Conservation (phyloP, 1,140 invertebrate genomes). For the Drosophila paulistorum region DNA sequence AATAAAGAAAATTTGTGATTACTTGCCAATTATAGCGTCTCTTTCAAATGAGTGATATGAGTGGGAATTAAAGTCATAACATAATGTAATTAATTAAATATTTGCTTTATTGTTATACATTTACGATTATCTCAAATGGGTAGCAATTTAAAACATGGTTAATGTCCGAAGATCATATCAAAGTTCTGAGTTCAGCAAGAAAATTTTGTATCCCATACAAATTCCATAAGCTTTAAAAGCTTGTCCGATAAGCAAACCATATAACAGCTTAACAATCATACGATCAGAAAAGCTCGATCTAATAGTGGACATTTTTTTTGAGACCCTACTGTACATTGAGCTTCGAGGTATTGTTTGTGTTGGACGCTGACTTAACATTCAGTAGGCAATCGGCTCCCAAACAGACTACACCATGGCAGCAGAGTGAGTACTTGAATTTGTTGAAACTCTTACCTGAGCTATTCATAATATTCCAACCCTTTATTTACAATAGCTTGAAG, state of each 20-base stretch:
- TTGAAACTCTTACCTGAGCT: background rate
- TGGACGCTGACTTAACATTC: conserved; percentile 3
- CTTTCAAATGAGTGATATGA: background rate
- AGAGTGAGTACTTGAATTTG: conserved; percentile 21
- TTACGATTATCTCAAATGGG: background rate
- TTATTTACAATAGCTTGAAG: conserved; percentile 23
- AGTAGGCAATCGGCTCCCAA: conserved; percentile 36
- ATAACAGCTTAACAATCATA: background rate
- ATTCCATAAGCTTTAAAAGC: background rate
- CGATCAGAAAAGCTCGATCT: conserved; percentile 21
- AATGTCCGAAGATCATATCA: background rate
- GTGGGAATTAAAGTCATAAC: too few species aligned
- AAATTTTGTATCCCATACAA: too few species aligned
- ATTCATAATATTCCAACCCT: background rate
- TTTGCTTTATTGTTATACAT: background rate
- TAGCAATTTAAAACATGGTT: background rate
- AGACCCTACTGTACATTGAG: conserved; percentile 32
- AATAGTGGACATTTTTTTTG: conserved; percentile 26
- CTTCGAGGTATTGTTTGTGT: background rate
- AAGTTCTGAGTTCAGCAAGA: background rate
- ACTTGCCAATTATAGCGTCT: background rate
- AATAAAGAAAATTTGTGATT: background rate
- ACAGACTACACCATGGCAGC: conserved; percentile 39
- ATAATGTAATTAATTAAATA: too few species aligned
- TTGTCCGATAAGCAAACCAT: background rate